Conservation (phyloP, 2,888 invertebrate species). For the Spilarctia lutea region DNA sequence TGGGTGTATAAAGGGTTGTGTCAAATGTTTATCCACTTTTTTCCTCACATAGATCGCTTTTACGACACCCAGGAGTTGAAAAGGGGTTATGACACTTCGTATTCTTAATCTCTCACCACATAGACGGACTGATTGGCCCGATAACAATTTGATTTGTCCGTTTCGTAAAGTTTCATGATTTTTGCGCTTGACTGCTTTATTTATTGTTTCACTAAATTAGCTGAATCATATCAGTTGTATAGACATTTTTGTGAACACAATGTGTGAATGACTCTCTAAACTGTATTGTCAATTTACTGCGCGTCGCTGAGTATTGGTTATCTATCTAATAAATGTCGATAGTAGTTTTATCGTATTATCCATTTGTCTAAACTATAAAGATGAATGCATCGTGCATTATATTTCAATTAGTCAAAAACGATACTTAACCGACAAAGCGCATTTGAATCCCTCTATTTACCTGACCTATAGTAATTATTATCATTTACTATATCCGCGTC, state of each 20-base stretch:
- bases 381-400: neutral
- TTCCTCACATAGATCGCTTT: no score
- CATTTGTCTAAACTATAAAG: neutral
- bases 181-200: neutral
- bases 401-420: neutral
- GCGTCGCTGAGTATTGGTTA: neutral
- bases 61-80: no score
- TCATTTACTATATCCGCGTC: no score
- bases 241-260: slow-evolving; percentile 16
- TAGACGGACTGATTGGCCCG: slow-evolving; percentile 9
- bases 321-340: neutral
- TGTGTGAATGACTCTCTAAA: slow-evolving; percentile 12
- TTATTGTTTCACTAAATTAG: slow-evolving; percentile 5
- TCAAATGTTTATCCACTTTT: no score
- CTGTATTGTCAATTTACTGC: slow-evolving; percentile 8
- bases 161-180: slow-evolving; percentile 8
- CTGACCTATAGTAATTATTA: no score
- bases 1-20: no score
- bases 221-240: slow-evolving; percentile 18
- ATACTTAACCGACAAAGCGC: neutral
- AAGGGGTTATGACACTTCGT: no score
- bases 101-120: no score
- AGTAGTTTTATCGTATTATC: neutral
- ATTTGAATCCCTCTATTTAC: no score
- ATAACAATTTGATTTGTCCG: neutral